Conservation (phyloP, 2,888 invertebrate genomes). For the Epiblema foenella region DNA sequence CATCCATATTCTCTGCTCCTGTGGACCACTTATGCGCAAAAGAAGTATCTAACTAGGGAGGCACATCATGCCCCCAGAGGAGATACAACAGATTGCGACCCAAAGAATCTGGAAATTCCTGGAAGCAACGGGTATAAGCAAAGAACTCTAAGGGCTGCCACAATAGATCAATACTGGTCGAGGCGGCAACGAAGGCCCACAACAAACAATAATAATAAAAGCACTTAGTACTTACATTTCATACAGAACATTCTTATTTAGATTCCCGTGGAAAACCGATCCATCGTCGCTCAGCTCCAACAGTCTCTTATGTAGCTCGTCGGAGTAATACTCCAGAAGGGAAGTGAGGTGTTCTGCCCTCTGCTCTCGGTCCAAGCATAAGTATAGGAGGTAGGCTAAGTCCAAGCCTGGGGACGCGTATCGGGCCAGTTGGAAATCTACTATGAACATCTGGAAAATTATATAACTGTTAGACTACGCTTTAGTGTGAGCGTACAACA, state of each 20-base stretch:
- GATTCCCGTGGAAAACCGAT: slow-evolving; percentile 65
- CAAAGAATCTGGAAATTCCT: too few relatives aligned
- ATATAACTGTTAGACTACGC: not conserved
- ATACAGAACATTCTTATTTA: slow-evolving; percentile 80
- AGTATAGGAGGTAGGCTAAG: slow-evolving; percentile 87
- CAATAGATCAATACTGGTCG: too few relatives aligned
- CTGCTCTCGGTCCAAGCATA: slow-evolving; percentile 87
- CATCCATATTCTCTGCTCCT: too few relatives aligned
- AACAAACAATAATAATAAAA: too few relatives aligned
- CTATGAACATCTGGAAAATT: slow-evolving; percentile 85
- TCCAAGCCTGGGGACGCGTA: slow-evolving; percentile 89
- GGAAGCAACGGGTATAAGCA: too few relatives aligned
- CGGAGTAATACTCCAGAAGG: slow-evolving; percentile 86
- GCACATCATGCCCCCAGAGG: too few relatives aligned
- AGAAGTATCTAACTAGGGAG: too few relatives aligned
- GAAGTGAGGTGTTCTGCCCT: slow-evolving; percentile 84
- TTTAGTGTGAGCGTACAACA: too few relatives aligned
- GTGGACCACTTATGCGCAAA: too few relatives aligned
- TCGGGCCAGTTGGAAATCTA: slow-evolving; percentile 89
- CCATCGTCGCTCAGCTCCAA: slow-evolving; percentile 80
- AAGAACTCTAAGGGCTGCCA: too few relatives aligned
- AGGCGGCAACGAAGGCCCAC: too few relatives aligned
- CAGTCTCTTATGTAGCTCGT: slow-evolving; percentile 84
- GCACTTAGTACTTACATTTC: slow-evolving; percentile 77
- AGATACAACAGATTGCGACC: too few relatives aligned